Base-by-base conservation (phyloP, 2,888 invertebrate genomes). In the Hirudinaria manillensis region DNA sequence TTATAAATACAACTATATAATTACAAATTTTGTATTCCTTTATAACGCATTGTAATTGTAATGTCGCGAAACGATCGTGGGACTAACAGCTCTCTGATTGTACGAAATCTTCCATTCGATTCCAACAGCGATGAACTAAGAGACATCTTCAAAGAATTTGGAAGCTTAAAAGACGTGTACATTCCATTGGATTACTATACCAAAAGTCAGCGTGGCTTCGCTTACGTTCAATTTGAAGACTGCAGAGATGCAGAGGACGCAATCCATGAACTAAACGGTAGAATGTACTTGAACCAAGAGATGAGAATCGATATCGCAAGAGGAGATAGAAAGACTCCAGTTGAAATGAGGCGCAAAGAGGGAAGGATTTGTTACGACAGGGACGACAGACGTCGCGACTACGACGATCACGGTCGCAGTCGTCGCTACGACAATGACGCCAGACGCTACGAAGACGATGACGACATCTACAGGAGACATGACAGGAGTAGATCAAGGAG, bases 171-270 rank as follows among this genome's bases (percentile, higher is more conserved):
- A n/a, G 61, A 61, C n/a, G 61, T 61, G 13, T 61, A 61, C 21
- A 61, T 61, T 6, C 61, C 61, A 61, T 61, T 61, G 19, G 61
- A 61, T 6, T 61, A 61, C n/a, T 61, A 61, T 61, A 27, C 61
- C 61, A 4, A 61, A 16, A 61, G 24, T 7, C 61, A 24, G 24
- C 24, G 61, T 27, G 61, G 61, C 7, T 61, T 61, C 19, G 61
- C 61, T 10, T 61, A 61, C 29, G 24, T 61, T 61, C 61, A 61
- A 10, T 61, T 7, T 16, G 61, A 61, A 29, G 61, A 61, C 29
- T 10, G 7, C 10, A 61, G 61, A 61, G 61, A 61, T 29, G 61
- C 61, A 6, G n/a, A 29, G 29, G 61, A 61, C 3, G 61, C 61
- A 1, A 2, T 4, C 21, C 1, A 61, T 29, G 61, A 61, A 61